phyloP scores from a whole-genome alignment of 2,888 invertebrate species.

The Rhyacophila evoluta region DNA sequence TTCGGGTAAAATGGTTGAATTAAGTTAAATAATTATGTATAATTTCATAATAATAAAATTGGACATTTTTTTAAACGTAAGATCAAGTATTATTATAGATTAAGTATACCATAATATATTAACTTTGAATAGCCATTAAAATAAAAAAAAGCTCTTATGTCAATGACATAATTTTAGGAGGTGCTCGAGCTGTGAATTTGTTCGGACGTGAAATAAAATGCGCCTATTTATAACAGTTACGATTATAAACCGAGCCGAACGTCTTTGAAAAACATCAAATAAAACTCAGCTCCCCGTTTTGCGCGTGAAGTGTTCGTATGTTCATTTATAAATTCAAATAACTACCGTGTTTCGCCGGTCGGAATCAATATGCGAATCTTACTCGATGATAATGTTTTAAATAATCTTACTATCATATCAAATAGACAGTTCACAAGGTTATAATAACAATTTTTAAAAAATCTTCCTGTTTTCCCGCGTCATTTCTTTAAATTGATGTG shows the following conservation, averaged over 20 bases:
- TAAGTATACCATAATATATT: no score
- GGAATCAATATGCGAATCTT: constrained; percentile 25
- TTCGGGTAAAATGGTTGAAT: no score
- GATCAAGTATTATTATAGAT: no score
- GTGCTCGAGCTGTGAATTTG: neutral
- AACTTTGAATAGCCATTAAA: no score
- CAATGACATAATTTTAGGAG: constrained; percentile 41
- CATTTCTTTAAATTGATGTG: no score
- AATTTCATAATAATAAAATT: no score
- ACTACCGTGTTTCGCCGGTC: constrained; percentile 25
- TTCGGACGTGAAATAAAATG: constrained; percentile 35
- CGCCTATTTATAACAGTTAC: constrained; percentile 36
- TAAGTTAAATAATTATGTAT: no score
- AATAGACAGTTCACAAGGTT: neutral
- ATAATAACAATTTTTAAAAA: neutral
- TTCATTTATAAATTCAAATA: constrained; percentile 3
- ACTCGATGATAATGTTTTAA: neutral
- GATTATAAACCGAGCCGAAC: neutral
- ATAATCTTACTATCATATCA: neutral
- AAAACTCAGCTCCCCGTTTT: neutral
- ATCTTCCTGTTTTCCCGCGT: no score
- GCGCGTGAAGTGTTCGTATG: neutral
- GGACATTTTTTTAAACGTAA: no score
- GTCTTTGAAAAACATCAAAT: constrained; percentile 1
- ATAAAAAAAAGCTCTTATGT: neutral